Conservation (phyloP, 2,888 invertebrate species). For the Gryllus longicercus region DNA sequence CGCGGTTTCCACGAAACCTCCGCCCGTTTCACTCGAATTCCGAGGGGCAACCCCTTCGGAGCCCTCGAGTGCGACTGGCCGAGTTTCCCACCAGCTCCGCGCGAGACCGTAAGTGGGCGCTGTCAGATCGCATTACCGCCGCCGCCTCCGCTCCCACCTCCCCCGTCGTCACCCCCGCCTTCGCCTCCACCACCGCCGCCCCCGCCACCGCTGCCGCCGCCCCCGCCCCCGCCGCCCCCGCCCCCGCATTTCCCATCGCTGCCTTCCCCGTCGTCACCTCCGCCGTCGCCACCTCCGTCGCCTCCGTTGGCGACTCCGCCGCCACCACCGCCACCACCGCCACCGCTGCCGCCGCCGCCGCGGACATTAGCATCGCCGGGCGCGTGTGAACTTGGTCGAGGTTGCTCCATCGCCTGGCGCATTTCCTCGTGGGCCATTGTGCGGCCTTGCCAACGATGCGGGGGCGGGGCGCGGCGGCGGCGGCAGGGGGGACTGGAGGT, state of each 20-base stretch:
- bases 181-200: background rate
- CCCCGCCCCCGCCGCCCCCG: background rate
- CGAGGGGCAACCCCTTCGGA: no score
- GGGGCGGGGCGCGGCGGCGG: no score
- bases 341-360: background rate
- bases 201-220: background rate
- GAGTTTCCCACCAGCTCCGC: no score
- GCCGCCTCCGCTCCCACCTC: no score
- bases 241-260: background rate
- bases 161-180: no score
- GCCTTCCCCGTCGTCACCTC: background rate
- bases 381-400: constrained; percentile 1
- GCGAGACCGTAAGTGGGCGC: no score
- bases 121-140: no score
- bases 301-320: background rate
- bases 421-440: background rate
- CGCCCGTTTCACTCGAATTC: no score
- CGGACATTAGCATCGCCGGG: background rate
- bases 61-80: no score
- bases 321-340: background rate
- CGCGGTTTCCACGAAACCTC: no score
- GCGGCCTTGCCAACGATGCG: background rate
- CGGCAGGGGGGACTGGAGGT: no score
- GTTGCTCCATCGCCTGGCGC: background rate
- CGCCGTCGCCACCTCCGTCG: background rate